Evolutionary conservation across 2,888 invertebrate species (phyloP), one percentile per base, ranked within the genome.

Genomic region (Geophilus truncorum): DNA sequence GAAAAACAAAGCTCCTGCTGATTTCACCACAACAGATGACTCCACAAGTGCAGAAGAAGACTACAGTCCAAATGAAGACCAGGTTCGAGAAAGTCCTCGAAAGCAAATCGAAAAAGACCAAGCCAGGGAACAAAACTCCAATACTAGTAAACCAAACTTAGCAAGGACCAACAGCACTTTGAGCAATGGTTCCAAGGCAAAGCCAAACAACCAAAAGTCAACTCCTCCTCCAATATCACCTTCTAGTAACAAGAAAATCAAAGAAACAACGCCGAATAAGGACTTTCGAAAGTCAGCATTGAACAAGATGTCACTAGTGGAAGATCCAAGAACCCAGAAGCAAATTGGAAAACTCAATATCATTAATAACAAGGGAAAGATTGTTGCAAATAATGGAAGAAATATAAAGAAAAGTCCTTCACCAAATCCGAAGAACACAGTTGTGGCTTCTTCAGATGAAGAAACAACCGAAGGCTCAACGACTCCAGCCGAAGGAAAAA

Each of bases 1-100:
- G 32, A 9, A 51, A 40, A 51, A 79, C 7, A 79, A 79, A 79
- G 79, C 28, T 6, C 79, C 79, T 12, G 79, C 79, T 12, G 79
- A 79, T 25, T 79, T 79, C 23, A 79, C 79, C n/a, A 23, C 76
- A 21, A 25, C 76, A 4, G 76, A 76, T 28, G 79, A 79, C 10
- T 40, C 45, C 3, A 23, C 79, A 18, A 23, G 23, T 12, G 51
- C 23, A 21, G 51, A 40, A n/a, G 51, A 51, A 15, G 79, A 76
- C 10, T 21, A 51, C 23, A 79, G 79, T 79, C 79, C 79, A 12
- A 79, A 79, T 28, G 79, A 79, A 30, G 79, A 57, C 10, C 5
- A 10, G 6, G 6, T 10, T 7, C 57, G 57, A 21, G 6, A 57
- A 57, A n/a, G 23, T 57, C 57, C 23, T 21, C 57, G 57, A 21